phyloP scores from a whole-genome alignment of 2,888 invertebrate species.

The Hydrotaea cyrtoneurina region DNA sequence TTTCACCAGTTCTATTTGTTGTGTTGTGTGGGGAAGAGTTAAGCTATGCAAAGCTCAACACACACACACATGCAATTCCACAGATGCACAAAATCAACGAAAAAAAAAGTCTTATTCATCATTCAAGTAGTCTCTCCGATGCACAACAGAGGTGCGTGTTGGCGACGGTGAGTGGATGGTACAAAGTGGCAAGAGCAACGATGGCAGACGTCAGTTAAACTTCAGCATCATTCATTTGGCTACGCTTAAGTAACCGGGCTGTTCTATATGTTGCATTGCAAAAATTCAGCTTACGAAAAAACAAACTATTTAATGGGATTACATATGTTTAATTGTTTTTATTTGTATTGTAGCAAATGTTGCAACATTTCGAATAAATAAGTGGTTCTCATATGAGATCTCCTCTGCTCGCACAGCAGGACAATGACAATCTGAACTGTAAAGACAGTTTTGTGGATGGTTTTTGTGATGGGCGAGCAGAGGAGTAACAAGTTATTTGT shows the following conservation, averaged over 20 bases:
- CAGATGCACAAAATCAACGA: background rate
- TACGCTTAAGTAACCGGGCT: too few relatives aligned
- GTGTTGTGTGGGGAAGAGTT: background rate
- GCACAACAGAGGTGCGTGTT: too few relatives aligned
- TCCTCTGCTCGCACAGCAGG: background rate
- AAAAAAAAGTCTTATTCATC: too few relatives aligned
- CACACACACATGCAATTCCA: background rate
- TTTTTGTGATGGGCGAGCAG: too few relatives aligned
- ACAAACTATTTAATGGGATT: background rate
- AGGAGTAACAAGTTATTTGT: slow-evolving; percentile 27
- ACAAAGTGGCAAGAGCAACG: background rate
- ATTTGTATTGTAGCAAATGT: background rate
- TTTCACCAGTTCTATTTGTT: background rate
- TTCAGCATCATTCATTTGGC: background rate
- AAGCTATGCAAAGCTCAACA: background rate
- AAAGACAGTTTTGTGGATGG: too few relatives aligned
- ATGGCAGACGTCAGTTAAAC: background rate
- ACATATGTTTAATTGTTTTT: background rate
- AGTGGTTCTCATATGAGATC: background rate
- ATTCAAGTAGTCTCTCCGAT: too few relatives aligned
- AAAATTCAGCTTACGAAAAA: too few relatives aligned
- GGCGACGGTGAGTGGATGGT: background rate
- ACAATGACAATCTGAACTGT: background rate
- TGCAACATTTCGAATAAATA: slow-evolving; percentile 12
- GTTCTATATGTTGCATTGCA: background rate